A percentile compares a stretch with the other conserved stretches of the same genome.
phyloP scores from a whole-genome alignment of 2,888 invertebrate species.

The Theristus sp. region DNA sequence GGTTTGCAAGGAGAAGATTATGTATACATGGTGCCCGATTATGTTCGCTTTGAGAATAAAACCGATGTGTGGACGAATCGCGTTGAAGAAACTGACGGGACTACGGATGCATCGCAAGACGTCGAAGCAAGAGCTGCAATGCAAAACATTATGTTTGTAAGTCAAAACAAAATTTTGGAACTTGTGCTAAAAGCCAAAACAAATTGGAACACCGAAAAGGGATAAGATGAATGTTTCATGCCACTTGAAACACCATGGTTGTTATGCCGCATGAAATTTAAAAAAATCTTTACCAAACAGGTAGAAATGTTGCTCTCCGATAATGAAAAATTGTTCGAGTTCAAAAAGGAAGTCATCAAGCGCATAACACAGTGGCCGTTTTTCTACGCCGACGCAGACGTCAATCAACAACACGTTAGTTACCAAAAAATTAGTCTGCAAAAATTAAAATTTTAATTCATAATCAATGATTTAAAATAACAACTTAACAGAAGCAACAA shows the following conservation, averaged over 20 bases:
- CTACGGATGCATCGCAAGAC: background rate
- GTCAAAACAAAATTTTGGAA: too few species aligned
- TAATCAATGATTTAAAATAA: too few species aligned
- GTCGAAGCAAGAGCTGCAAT: background rate
- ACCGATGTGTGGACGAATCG: conserved; percentile 6
- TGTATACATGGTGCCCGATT: conserved; percentile 6
- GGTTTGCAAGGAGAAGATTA: conserved; percentile 3
- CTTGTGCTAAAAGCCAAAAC: too few species aligned
- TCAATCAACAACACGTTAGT: background rate
- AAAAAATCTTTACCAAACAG: background rate
- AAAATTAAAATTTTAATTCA: too few species aligned
- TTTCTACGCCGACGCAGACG: conserved; percentile 8
- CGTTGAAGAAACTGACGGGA: background rate
- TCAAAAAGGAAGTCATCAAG: conserved; percentile 14
- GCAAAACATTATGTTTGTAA: conserved; percentile 4
- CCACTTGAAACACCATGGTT: background rate
- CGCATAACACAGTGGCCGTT: conserved; percentile 14
- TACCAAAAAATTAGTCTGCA: too few species aligned
- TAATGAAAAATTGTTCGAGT: conserved; percentile 10
- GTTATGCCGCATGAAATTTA: background rate
- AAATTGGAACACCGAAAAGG: too few species aligned
- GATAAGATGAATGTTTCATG: too few species aligned
- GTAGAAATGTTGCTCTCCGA: conserved; percentile 4
- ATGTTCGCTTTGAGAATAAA: conserved; percentile 5
- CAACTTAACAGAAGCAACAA: too few species aligned